Evolutionary conservation across 2,797 vertebrate species (phyloP), one percentile per base, ranked within the genome.

Genomic region (Chelon auratus): DNA sequence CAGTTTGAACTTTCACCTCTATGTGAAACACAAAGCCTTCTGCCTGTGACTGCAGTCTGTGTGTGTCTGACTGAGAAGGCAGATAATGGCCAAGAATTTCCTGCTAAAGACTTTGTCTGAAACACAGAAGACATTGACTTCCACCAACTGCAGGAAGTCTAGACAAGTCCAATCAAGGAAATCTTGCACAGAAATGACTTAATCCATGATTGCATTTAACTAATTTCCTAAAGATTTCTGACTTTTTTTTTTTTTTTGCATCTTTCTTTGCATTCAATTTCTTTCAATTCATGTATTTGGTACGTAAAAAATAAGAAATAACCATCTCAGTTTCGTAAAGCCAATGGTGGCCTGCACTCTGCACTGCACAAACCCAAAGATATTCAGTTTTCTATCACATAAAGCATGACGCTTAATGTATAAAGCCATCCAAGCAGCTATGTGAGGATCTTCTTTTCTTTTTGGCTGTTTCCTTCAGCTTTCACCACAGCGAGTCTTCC

Each of bases 1-100:
- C 58, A 65, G 68, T 48, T 59, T 84, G 68, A 91, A 85, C 91
- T 86, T 87, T 90, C 71, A 82, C 88, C 72, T 72, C 75, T 1
- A 67, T 76, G 67, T 72, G 66, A 86, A 85, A 84, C 69, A 82
- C 81, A 86, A 81, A 72, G 68, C 71, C 71, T 65, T 47, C 80
- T 75, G 71, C 60, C 62, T 68, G 57, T 26, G 61, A 64, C 47
- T 70, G 56, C n/a, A 14, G 5, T 30, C 39, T 68, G 37, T 18
- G 24, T 55, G 39, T 58, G 50, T 65, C 9, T 62, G 48, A 22
- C 18, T 50, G 50, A 48, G 20, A 68, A 51, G 50, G 54, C 53
- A 81, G 85, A 86, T 86, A 83, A 86, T 72, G 72, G 71, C 64
- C 13, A 40, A 88, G 80, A 40, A 76, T 83, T 89, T 89, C 81